phyloP scores from a whole-genome alignment of 2,888 invertebrate genomes.

The Hypena proboscidalis region DNA sequence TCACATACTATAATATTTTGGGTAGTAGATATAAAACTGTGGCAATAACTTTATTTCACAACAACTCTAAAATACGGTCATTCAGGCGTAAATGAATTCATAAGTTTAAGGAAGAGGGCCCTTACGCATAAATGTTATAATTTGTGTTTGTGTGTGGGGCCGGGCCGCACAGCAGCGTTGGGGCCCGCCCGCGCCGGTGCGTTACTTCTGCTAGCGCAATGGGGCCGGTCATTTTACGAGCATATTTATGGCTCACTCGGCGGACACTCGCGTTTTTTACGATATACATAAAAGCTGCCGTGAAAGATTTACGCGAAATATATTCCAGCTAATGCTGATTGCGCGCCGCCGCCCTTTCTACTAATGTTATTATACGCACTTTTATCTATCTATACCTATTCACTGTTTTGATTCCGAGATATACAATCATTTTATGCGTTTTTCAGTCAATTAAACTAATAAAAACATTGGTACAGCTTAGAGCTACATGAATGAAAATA shows the following conservation, averaged over 20 bases:
- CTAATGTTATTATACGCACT: constrained; percentile 73
- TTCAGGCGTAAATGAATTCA: not conserved
- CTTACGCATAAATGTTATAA: constrained; percentile 11
- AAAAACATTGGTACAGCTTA: no score
- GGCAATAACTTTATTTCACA: no score
- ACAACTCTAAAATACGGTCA: no score
- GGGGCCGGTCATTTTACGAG: constrained; percentile 61
- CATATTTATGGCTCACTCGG: constrained; percentile 76
- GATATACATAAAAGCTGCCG: constrained; percentile 83
- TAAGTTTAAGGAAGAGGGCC: not conserved
- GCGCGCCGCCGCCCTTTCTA: constrained; percentile 58
- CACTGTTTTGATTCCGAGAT: no score
- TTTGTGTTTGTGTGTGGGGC: constrained; percentile 7
- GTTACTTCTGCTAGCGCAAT: no score
- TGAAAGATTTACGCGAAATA: constrained; percentile 83
- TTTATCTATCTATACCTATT: no score
- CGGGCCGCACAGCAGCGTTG: constrained; percentile 2
- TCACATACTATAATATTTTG: no score
- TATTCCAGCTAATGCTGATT: constrained; percentile 83
- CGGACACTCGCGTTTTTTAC: constrained; percentile 82
- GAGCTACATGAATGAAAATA: no score
- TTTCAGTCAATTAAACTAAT: no score
- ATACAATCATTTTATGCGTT: no score
- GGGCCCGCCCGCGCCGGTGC: constrained; percentile 12
- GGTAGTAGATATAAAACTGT: no score